Evolutionary conservation across 2,113 vertebrate species (phyloP).

Genomic region (Melanerpes aurifrons): DNA sequence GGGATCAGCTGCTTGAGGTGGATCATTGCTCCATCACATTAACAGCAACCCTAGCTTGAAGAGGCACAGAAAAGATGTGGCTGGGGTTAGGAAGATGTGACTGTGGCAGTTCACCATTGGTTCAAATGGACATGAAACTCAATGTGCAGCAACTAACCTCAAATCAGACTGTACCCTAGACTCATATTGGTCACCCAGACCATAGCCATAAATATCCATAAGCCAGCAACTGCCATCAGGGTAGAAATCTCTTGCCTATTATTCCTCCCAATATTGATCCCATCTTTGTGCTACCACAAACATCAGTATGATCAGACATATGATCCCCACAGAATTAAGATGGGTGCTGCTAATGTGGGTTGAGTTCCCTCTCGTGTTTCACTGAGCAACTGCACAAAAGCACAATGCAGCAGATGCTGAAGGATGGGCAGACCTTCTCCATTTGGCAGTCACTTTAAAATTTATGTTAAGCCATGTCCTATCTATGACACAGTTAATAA

Average conservation of each 20-base stretch:
- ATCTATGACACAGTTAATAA: not conserved
- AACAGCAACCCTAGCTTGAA: not conserved
- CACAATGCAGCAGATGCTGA: not conserved
- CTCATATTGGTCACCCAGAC: not conserved
- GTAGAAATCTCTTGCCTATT: not conserved
- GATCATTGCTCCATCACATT: not conserved
- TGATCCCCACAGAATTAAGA: not conserved
- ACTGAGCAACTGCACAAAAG: not conserved
- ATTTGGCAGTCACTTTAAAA: not conserved
- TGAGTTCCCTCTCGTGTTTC: constrained; percentile 9
- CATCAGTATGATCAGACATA: not conserved
- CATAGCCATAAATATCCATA: not conserved
- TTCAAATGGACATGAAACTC: not conserved
- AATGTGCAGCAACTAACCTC: not conserved
- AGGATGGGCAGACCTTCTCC: not conserved
- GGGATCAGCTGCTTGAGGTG: not conserved
- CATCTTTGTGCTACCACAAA: not conserved
- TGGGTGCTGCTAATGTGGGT: not conserved
- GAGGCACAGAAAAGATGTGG: not conserved
- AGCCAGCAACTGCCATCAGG: not conserved
- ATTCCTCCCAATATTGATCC: not conserved
- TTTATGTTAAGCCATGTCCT: not conserved
- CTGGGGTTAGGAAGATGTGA: not conserved
- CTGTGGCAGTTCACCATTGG: not conserved
- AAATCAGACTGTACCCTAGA: not conserved